Evolutionary conservation across 1,140 invertebrate species (phyloP).

Genomic region (Drosophila azteca): DNA sequence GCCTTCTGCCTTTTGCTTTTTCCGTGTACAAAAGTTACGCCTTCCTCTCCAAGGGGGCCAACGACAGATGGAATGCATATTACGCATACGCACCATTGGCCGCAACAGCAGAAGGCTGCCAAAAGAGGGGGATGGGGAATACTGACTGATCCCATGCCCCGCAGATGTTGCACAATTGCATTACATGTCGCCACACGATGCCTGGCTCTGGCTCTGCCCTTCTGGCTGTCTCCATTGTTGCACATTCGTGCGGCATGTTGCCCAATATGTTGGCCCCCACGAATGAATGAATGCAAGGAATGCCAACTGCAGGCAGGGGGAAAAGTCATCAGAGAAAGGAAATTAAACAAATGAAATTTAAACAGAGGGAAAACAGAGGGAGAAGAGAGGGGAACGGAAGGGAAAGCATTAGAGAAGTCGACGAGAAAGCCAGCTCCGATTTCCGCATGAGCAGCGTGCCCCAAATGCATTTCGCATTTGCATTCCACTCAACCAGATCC

Average conservation of each 20-base stretch:
- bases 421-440: neutral
- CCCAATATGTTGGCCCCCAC: constrained; percentile 55
- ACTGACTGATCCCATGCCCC: constrained; percentile 28
- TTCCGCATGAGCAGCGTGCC: constrained; percentile 26
- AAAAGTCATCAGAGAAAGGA: constrained; percentile 23
- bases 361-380: constrained; percentile 6
- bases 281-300: constrained; percentile 8
- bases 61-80: constrained; percentile 33
- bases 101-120: constrained; percentile 15
- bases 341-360: constrained; percentile 67
- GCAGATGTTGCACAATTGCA: constrained; percentile 77
- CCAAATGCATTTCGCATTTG: constrained; percentile 23
- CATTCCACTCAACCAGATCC: constrained; percentile 36
- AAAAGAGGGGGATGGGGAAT: constrained; percentile 18
- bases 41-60: too few relatives aligned
- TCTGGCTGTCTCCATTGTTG: constrained; percentile 34
- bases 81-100: constrained; percentile 62
- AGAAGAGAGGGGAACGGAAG: too few relatives aligned
- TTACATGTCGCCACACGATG: constrained; percentile 67
- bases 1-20: neutral
- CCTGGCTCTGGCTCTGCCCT: neutral
- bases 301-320: neutral
- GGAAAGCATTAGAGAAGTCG: constrained; percentile 15
- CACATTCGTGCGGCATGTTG: constrained; percentile 63
- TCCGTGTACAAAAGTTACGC: neutral